Evolutionary conservation across 2,888 invertebrate species (phyloP).

Genomic region (Pseudococcus viburni): DNA sequence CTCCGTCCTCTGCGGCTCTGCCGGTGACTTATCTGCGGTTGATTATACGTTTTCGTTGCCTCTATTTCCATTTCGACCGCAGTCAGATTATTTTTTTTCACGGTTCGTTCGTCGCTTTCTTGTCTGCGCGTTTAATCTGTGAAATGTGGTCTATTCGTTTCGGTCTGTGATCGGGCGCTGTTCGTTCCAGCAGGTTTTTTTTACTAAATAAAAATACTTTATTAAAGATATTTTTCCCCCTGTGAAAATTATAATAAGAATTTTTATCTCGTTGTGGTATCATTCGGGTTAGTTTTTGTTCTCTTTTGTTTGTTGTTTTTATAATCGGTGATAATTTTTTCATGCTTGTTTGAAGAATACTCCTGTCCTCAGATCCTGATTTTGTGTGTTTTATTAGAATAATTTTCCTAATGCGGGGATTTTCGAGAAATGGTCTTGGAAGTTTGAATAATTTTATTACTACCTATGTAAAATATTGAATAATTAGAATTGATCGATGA

Average conservation of each 20-base stretch:
- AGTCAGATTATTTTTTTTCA: constrained; percentile 61
- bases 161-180: constrained; percentile 62
- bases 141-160: constrained; percentile 64
- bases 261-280: constrained; percentile 34
- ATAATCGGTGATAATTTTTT: not conserved
- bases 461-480: too few species aligned
- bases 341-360: constrained; percentile 26
- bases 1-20: not conserved
- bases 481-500: too few species aligned
- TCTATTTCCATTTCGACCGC: constrained; percentile 56
- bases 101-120: constrained; percentile 60
- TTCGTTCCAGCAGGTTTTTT: constrained; percentile 63
- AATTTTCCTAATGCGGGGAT: not conserved
- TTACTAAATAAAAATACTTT: constrained; percentile 29
- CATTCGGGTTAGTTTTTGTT: constrained; percentile 14
- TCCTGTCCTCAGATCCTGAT: not conserved
- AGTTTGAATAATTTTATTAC: not conserved
- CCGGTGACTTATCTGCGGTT: constrained; percentile 56
- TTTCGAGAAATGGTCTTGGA: not conserved
- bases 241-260: constrained; percentile 29
- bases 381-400: not conserved
- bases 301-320: not conserved
- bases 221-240: constrained; percentile 11
- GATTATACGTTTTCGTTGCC: constrained; percentile 51
- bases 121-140: constrained; percentile 65